A percentile compares a stretch with the other conserved stretches of the same genome.
phyloP scores from a whole-genome alignment of 2,888 invertebrate species.

The Noctua janthe region DNA sequence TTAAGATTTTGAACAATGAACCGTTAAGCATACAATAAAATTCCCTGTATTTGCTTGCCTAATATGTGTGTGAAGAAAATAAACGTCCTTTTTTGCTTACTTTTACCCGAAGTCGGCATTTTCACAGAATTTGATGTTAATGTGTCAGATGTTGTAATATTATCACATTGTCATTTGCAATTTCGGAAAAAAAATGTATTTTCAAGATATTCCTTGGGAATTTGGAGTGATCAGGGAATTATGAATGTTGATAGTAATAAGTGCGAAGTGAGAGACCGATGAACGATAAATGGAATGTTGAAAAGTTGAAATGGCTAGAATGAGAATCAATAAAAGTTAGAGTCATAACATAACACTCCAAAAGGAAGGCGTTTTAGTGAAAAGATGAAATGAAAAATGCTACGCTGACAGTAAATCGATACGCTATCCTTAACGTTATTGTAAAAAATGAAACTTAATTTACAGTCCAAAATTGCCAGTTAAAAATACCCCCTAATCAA shows the following conservation, averaged over 20 bases:
- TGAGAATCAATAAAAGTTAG: too few species aligned
- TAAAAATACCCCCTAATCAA: constrained; percentile 37
- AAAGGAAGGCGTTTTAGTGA: neutral
- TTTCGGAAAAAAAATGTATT: neutral
- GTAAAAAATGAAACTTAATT: neutral
- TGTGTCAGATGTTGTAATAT: neutral
- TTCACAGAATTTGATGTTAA: constrained; percentile 40
- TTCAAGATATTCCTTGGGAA: too few species aligned
- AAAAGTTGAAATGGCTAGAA: neutral
- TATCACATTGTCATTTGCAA: neutral
- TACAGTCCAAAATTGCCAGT: constrained; percentile 4
- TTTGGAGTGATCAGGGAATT: neutral
- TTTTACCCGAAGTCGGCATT: constrained; percentile 21
- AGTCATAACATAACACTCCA: too few species aligned
- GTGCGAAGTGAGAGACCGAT: neutral
- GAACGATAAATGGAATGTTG: too few species aligned
- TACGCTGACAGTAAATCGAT: neutral
- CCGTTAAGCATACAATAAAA: constrained; percentile 83
- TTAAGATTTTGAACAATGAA: constrained; percentile 82
- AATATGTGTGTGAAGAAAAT: constrained; percentile 55
- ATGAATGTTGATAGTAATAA: neutral
- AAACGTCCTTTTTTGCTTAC: constrained; percentile 29
- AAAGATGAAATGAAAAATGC: neutral
- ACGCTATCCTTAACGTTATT: too few species aligned
- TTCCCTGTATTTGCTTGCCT: constrained; percentile 59